Conservation (phyloP, 2,797 vertebrate genomes). For the Coranthus polyacanthus region DNA sequence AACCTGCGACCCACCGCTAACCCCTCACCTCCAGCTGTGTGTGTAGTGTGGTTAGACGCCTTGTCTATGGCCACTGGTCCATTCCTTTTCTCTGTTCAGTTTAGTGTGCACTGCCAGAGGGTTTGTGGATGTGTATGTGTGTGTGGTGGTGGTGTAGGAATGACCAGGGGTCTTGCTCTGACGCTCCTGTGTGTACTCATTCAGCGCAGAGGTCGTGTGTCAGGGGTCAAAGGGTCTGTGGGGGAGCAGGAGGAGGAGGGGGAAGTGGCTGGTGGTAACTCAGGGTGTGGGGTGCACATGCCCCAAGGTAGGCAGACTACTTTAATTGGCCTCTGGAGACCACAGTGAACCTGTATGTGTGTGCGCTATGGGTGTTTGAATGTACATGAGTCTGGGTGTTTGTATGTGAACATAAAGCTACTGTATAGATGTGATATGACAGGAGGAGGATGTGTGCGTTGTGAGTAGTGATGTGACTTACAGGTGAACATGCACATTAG, state of each 20-base stretch:
- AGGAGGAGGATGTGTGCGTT: conserved; percentile 34
- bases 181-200: conserved; percentile 85
- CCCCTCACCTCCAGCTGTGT: conserved; percentile 60
- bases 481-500: no score
- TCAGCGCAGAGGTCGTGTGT: conserved; percentile 87
- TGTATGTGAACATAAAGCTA: conserved; percentile 35
- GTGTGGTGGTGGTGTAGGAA: conserved; percentile 55
- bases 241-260: conserved; percentile 26
- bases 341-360: no score
- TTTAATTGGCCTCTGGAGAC: conserved; percentile 84
- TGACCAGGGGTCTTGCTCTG: conserved; percentile 78
- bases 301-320: conserved; percentile 80
- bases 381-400: conserved; percentile 10
- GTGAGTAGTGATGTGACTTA: no score
- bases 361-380: conserved; percentile 34
- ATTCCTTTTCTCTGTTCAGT: conserved; percentile 63
- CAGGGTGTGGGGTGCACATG: conserved; percentile 41
- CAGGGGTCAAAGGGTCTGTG: conserved; percentile 83
- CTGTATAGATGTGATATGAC: conserved; percentile 45
- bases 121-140: conserved; percentile 40
- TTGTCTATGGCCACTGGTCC: conserved; percentile 65
- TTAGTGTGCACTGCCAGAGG: conserved; percentile 57
- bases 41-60: conserved; percentile 33
- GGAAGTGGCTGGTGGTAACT: conserved; percentile 19
- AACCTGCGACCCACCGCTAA: conserved; percentile 67